Evolutionary conservation across 2,888 invertebrate genomes (phyloP).

Genomic region (Lasioglossum marginatum): DNA sequence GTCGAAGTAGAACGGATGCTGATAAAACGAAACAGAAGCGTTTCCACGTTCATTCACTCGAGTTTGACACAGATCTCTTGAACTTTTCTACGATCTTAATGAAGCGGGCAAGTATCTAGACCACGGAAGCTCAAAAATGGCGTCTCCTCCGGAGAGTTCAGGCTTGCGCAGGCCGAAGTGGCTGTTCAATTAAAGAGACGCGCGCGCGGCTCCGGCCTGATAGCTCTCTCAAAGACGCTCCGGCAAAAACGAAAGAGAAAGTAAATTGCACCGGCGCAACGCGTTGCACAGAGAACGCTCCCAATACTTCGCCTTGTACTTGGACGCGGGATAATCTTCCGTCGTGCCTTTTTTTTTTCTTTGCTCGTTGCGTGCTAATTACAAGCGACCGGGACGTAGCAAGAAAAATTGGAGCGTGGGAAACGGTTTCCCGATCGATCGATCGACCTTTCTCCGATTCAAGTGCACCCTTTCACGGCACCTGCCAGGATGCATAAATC

Average conservation of each 20-base stretch:
- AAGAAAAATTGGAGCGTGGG: constrained; percentile 60
- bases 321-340: constrained; percentile 43
- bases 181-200: constrained; percentile 45
- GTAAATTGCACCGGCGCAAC: constrained; percentile 46
- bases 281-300: background rate
- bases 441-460: constrained; percentile 29
- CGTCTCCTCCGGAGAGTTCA: constrained; percentile 5
- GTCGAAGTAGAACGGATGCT: background rate
- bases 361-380: constrained; percentile 43
- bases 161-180: background rate
- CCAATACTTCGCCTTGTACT: constrained; percentile 47
- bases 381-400: constrained; percentile 9
- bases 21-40: background rate
- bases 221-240: constrained; percentile 34
- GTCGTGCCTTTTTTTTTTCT: background rate
- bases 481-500: background rate
- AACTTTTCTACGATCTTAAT: constrained; percentile 6
- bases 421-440: constrained; percentile 42
- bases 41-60: constrained; percentile 11
- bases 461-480: background rate
- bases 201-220: background rate
- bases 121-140: constrained; percentile 1
- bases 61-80: constrained; percentile 3
- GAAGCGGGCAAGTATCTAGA: background rate
- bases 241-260: constrained; percentile 58